These are phyloP conservation scores for Hyposoter dolosus DNA, from an alignment of 2,888 invertebrate species.

Conservation along the genomic window DNA sequence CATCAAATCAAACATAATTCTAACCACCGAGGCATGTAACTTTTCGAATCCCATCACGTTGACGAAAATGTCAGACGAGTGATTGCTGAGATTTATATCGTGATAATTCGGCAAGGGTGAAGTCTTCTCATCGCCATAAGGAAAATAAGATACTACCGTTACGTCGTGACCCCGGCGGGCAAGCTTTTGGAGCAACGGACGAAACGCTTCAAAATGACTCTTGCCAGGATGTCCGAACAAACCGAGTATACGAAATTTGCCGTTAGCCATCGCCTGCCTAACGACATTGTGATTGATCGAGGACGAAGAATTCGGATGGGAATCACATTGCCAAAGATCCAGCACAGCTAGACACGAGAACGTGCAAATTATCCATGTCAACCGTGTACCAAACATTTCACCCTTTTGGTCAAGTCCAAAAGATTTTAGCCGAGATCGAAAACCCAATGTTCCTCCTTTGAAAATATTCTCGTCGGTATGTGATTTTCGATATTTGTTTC, in stretches of 20 bases:
- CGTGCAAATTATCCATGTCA: conserved; percentile 24
- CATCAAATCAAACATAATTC: conserved; percentile 68
- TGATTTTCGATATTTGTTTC: too few species aligned
- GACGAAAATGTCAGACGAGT: conserved; percentile 76
- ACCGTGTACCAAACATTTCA: conserved; percentile 7
- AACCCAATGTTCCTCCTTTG: background rate
- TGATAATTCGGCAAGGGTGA: conserved; percentile 86
- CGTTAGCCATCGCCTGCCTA: background rate
- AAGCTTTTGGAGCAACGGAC: conserved; percentile 87
- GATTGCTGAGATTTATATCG: conserved; percentile 86
- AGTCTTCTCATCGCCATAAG: conserved; percentile 78
- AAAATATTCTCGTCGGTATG: too few species aligned
- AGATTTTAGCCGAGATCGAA: background rate
- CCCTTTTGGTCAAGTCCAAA: background rate
- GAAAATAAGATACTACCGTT: conserved; percentile 89
- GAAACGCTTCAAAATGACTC: conserved; percentile 90
- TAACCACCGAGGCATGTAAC: conserved; percentile 16
- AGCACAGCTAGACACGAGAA: conserved; percentile 26
- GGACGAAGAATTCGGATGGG: background rate
- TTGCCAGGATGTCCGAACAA: conserved; percentile 89
- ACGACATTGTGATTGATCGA: background rate
- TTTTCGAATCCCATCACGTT: conserved; percentile 71
- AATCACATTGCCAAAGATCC: conserved; percentile 16
- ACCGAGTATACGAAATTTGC: conserved; percentile 84
- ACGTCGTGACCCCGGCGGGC: conserved; percentile 88